Conservation (phyloP, 2,797 vertebrate species). For the Pangasius larnaudii region DNA sequence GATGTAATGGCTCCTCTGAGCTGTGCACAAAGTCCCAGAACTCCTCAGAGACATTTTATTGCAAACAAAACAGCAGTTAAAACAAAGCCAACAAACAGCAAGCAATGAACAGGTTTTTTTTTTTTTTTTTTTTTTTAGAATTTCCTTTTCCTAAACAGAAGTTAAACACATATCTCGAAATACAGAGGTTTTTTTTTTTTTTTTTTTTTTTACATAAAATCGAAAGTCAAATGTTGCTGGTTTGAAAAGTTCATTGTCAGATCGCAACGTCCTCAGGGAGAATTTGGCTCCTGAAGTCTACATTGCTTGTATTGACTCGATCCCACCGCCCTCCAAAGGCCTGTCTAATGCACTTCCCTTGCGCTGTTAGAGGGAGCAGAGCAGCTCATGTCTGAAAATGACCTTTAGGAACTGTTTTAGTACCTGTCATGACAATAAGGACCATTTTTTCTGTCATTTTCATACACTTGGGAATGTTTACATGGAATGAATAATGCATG, state of each 20-base stretch:
- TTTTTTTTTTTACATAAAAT: too few relatives aligned
- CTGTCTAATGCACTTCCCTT: neutral
- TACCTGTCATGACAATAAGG: constrained; percentile 7
- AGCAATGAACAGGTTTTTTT: neutral
- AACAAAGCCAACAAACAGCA: neutral
- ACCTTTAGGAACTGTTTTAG: constrained; percentile 24
- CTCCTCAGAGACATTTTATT: neutral
- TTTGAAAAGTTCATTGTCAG: neutral
- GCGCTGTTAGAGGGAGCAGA: neutral
- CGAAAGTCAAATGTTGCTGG: neutral
- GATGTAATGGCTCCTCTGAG: neutral
- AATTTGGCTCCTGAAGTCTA: constrained; percentile 6
- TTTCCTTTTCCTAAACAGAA: neutral
- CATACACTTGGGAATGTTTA: constrained; percentile 37
- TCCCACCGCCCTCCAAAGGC: neutral
- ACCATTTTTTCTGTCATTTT: constrained; percentile 26
- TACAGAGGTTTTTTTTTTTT: too few relatives aligned
- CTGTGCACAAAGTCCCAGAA: neutral
- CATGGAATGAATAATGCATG: constrained; percentile 15
- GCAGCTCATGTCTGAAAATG: neutral
- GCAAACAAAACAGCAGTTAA: neutral
- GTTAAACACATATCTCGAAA: neutral
- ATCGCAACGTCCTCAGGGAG: neutral
- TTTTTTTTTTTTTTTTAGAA: too few relatives aligned
- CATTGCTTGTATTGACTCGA: constrained; percentile 1